Percentiles rank a stretch among this genome's conserved stretches.
These are phyloP conservation scores for Gryllus longicercus DNA, from an alignment of 2,888 invertebrate species.

Conservation along the genomic window DNA sequence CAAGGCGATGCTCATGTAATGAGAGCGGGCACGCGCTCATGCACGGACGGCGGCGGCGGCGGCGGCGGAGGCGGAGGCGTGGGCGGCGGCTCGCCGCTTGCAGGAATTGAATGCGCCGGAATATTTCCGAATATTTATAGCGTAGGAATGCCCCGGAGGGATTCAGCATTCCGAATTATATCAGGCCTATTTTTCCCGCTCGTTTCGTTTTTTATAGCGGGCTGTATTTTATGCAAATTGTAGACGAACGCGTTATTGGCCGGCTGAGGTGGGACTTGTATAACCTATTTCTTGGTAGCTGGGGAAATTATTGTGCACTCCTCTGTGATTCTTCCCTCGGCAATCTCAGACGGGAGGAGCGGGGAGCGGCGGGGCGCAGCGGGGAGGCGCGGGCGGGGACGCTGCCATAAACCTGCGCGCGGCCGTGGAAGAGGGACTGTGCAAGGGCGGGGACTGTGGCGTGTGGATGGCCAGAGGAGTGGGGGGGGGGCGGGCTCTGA, in stretches of 20 bases:
- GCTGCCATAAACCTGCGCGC: not conserved
- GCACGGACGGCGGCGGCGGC: not conserved
- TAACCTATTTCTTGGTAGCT: constrained; percentile 10
- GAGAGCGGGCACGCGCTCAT: no score
- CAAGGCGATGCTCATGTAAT: no score
- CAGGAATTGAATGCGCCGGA: not conserved
- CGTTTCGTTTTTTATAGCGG: constrained; percentile 1
- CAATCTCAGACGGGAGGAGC: not conserved
- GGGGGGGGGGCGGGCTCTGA: not conserved
- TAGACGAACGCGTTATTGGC: not conserved
- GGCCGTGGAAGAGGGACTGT: not conserved
- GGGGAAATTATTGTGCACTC: constrained; percentile 3
- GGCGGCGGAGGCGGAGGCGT: not conserved
- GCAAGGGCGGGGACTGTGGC: not conserved
- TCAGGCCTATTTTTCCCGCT: constrained; percentile 2
- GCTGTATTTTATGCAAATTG: constrained; percentile 2
- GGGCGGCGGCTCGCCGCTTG: not conserved
- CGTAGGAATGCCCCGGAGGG: not conserved
- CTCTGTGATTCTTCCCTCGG: not conserved
- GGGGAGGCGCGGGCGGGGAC: not conserved
- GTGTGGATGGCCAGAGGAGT: not conserved
- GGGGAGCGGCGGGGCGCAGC: not conserved
- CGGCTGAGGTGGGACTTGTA: not conserved
- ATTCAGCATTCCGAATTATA: not conserved
- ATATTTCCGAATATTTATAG: not conserved